Percentiles rank a stretch among this genome's conserved stretches.
These are phyloP conservation scores for Leptopterna dolabrata DNA, from an alignment of 2,888 invertebrate species.

Conservation along the genomic window DNA sequence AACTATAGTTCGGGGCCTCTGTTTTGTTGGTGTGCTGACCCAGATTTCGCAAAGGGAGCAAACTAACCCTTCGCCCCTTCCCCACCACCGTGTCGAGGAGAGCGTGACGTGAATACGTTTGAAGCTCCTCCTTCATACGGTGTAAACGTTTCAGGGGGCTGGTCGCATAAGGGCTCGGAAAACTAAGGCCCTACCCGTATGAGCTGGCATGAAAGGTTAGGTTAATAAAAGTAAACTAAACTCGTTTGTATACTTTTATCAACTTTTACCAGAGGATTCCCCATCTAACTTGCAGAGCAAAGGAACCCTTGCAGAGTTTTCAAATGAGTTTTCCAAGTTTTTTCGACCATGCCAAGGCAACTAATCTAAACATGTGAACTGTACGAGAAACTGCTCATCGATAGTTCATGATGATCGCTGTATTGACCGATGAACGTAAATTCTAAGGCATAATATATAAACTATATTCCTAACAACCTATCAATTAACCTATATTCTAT, in stretches of 20 bases:
- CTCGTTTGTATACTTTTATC: slow-evolving; percentile 7
- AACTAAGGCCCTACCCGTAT: background rate
- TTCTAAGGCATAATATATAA: too few relatives aligned
- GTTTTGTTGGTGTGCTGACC: slow-evolving; percentile 30
- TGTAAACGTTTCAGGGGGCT: background rate
- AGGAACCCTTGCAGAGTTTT: background rate
- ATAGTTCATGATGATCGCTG: too few relatives aligned
- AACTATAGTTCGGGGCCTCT: background rate
- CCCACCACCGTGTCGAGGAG: background rate
- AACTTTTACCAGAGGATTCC: background rate
- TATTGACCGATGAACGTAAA: too few relatives aligned
- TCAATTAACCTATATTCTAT: too few relatives aligned
- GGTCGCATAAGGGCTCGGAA: background rate
- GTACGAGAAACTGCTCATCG: too few relatives aligned
- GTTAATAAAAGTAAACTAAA: slow-evolving; percentile 7
- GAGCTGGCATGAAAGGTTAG: background rate
- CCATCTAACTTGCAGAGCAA: background rate
- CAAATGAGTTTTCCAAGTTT: background rate
- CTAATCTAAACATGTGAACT: too few relatives aligned
- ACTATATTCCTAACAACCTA: too few relatives aligned
- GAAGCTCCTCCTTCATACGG: background rate
- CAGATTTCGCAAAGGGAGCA: slow-evolving; percentile 33
- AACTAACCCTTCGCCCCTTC: background rate
- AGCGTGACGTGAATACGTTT: slow-evolving; percentile 40
- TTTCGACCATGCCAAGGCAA: background rate